Conservation (phyloP, 2,888 invertebrate genomes). For the Apodemia hepburni region DNA sequence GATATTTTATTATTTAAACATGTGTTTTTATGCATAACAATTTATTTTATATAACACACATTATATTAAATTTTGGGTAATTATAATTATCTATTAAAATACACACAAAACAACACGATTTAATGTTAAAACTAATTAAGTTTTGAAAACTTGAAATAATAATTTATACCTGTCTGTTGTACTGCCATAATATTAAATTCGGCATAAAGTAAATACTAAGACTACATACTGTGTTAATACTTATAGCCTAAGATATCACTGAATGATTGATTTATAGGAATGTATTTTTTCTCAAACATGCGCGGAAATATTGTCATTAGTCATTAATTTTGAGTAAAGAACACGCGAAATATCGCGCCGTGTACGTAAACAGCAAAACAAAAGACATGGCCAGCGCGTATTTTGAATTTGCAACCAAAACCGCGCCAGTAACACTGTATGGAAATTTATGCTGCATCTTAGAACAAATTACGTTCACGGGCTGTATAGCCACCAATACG, state of each 20-base stretch:
- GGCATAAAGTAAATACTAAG: background rate
- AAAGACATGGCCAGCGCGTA: no score
- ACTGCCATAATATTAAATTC: slow-evolving; percentile 2
- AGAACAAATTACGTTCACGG: no score
- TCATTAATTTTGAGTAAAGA: no score
- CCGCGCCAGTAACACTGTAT: no score
- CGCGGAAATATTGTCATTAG: no score
- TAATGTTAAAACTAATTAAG: background rate
- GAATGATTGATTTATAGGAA: background rate
- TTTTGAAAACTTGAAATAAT: slow-evolving; percentile 6
- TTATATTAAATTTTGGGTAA: background rate
- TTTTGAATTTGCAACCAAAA: no score
- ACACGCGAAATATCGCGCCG: no score
- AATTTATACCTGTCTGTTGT: slow-evolving; percentile 2
- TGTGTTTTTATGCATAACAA: background rate
- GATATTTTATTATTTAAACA: background rate
- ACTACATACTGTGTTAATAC: slow-evolving; percentile 9
- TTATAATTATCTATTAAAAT: background rate
- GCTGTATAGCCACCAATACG: no score
- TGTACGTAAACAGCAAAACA: no score
- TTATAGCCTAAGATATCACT: slow-evolving; percentile 1
- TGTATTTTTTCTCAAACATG: background rate
- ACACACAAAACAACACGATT: slow-evolving; percentile 5
- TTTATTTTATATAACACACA: slow-evolving; percentile 5
- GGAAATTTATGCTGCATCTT: no score